Percentiles rank a stretch among this genome's conserved stretches.
Conservation (phyloP, 2,888 invertebrate species). For the Meganola albula region DNA sequence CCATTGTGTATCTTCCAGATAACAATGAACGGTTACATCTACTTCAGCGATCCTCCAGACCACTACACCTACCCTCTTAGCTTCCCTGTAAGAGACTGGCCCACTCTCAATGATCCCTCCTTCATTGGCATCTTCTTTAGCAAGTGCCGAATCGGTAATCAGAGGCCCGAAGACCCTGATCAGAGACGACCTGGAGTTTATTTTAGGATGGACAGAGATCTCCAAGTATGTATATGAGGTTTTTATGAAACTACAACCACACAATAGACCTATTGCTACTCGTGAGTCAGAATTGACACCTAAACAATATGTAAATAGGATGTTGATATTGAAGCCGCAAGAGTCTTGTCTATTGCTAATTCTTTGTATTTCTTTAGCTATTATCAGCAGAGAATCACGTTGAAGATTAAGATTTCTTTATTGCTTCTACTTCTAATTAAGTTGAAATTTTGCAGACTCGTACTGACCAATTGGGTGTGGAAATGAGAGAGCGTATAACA, state of each 20-base stretch:
- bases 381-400: too few relatives aligned
- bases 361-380: too few relatives aligned
- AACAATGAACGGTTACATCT: conserved; percentile 88
- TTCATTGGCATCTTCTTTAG: conserved; percentile 97
- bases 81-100: conserved; percentile 93
- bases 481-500: conserved; percentile 88
- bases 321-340: too few relatives aligned
- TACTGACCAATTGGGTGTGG: conserved; percentile 89
- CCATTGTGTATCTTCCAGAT: too few relatives aligned
- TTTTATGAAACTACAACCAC: too few relatives aligned
- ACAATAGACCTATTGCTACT: too few relatives aligned
- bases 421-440: too few relatives aligned
- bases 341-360: too few relatives aligned
- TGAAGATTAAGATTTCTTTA: too few relatives aligned
- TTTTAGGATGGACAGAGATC: conserved; percentile 81
- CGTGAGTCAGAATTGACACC: too few relatives aligned
- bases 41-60: conserved; percentile 94
- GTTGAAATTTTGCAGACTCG: conserved; percentile 77
- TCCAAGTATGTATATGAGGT: conserved; percentile 45
- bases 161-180: conserved; percentile 85
- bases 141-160: conserved; percentile 88
- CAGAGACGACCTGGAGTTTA: conserved; percentile 89
- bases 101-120: conserved; percentile 89
- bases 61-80: conserved; percentile 90
- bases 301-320: too few relatives aligned